phyloP scores from a whole-genome alignment of 2,113 vertebrate species.

The Albula glossodonta region DNA sequence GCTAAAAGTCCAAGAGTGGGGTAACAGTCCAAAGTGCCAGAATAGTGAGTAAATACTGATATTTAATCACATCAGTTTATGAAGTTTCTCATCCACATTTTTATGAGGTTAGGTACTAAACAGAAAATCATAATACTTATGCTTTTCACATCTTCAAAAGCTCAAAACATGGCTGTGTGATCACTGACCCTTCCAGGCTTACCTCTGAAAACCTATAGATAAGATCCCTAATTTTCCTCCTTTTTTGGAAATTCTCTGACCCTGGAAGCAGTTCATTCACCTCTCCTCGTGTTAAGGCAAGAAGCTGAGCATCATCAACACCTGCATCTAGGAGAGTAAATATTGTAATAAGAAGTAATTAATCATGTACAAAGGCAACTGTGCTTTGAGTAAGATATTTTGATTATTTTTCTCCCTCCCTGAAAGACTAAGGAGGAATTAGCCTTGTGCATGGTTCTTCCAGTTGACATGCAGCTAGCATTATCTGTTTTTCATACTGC shows the following conservation, averaged over 20 bases:
- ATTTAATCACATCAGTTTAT: no score
- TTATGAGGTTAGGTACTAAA: no score
- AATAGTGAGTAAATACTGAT: no score
- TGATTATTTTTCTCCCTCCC: background rate
- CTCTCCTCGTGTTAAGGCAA: background rate
- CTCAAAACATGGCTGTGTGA: background rate
- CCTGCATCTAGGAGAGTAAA: background rate
- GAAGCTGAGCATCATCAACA: background rate
- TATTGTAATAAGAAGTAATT: background rate
- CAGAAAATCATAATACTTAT: background rate
- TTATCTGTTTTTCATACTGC: no score
- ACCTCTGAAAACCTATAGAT: background rate
- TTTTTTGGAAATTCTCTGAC: background rate
- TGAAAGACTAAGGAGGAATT: no score
- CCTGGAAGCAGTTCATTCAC: slow-evolving; percentile 6
- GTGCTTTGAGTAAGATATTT: background rate
- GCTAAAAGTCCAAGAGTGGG: no score
- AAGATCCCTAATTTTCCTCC: slow-evolving; percentile 7
- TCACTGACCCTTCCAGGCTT: background rate
- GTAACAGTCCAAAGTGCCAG: no score
- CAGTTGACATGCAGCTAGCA: no score
- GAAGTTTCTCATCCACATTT: no score
- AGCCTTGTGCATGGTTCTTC: no score
- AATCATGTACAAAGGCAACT: background rate
- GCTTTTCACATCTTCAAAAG: background rate